phyloP scores from a whole-genome alignment of 2,113 vertebrate genomes.

The Australoheros scitulus region DNA sequence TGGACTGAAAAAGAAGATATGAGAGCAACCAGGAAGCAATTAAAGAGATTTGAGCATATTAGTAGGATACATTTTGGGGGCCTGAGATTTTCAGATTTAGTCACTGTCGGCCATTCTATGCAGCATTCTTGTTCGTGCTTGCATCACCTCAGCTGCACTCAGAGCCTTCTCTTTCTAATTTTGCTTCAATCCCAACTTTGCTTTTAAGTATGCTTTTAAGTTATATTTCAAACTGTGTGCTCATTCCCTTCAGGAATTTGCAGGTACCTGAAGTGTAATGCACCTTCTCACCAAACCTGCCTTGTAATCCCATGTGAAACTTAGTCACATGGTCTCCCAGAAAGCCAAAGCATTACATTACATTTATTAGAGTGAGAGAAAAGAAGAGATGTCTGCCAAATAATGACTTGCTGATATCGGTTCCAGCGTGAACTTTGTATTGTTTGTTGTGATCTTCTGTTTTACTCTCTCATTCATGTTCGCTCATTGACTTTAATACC shows the following conservation, averaged over 20 bases:
- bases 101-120: background rate
- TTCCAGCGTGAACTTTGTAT: background rate
- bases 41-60: background rate
- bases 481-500: constrained; percentile 31
- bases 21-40: background rate
- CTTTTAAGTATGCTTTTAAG: background rate
- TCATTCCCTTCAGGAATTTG: background rate
- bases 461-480: constrained; percentile 7
- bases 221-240: background rate
- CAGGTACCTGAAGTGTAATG: background rate
- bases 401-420: constrained; percentile 19
- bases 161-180: background rate
- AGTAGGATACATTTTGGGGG: background rate
- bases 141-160: background rate
- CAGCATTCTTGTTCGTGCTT: background rate
- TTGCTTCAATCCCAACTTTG: background rate
- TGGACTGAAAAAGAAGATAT: background rate
- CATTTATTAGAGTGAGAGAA: background rate
- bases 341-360: background rate
- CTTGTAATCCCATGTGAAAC: background rate
- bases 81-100: background rate
- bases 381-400: background rate
- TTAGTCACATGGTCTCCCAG: background rate
- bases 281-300: background rate
- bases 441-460: background rate